A percentile compares a stretch with the other conserved stretches of the same genome.
These are phyloP conservation scores for Panulirus ornatus DNA, from an alignment of 1,140 invertebrate genomes.

Conservation along the genomic window DNA sequence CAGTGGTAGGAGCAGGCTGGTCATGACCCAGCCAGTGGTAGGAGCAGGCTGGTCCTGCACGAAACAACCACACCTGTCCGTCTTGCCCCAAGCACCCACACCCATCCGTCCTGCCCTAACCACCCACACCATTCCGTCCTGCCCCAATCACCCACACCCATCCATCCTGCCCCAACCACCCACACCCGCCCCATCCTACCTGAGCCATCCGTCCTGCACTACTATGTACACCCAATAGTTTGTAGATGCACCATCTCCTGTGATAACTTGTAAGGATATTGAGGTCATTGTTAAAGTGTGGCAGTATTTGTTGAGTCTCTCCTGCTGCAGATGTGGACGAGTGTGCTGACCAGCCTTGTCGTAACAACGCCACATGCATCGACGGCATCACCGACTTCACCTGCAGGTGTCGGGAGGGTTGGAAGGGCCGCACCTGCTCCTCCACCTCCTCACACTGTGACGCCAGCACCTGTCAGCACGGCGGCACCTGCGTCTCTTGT, in stretches of 20 bases:
- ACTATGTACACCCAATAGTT: neutral
- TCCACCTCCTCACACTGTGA: conserved; percentile 81
- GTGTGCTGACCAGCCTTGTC: conserved; percentile 76
- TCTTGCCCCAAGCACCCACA: neutral
- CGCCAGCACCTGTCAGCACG: conserved; percentile 83
- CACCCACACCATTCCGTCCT: neutral
- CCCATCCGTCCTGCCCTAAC: neutral
- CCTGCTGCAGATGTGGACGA: conserved; percentile 76
- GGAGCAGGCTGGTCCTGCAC: too few relatives aligned
- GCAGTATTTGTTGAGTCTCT: neutral
- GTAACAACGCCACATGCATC: conserved; percentile 77
- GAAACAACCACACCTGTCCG: neutral
- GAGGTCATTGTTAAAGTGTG: too few relatives aligned
- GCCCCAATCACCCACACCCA: neutral
- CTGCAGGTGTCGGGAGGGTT: conserved; percentile 82
- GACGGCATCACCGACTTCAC: conserved; percentile 76
- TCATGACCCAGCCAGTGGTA: too few relatives aligned
- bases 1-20: too few relatives aligned
- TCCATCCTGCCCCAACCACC: neutral
- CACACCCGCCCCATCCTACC: neutral
- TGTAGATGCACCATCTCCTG: too few relatives aligned
- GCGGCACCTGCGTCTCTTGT: conserved; percentile 83
- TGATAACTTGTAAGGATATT: too few relatives aligned
- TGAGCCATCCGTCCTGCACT: neutral
- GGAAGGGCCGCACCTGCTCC: conserved; percentile 88